phyloP scores from a whole-genome alignment of 2,113 vertebrate genomes.

The Gracilinanus agilis region DNA sequence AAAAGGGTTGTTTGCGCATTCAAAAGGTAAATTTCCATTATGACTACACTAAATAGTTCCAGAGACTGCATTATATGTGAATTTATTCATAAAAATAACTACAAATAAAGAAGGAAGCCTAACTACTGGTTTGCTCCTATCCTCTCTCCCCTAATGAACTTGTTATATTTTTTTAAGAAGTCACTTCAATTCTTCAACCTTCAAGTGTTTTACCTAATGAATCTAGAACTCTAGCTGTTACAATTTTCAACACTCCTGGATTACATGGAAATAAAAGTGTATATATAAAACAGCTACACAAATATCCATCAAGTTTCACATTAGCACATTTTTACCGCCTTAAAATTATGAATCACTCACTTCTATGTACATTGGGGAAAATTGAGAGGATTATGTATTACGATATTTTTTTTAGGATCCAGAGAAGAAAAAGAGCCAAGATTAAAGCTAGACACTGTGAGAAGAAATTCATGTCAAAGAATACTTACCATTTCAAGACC shows the following conservation, averaged over 20 bases:
- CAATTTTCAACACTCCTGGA: not conserved
- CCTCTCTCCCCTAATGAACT: not conserved
- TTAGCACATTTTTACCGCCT: not conserved
- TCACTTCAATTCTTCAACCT: not conserved
- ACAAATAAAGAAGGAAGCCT: not conserved
- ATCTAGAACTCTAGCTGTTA: not conserved
- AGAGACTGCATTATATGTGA: not conserved
- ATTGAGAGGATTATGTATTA: not conserved
- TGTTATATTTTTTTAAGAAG: not conserved
- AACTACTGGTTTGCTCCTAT: not conserved
- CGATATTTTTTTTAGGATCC: not conserved
- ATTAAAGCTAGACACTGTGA: constrained; percentile 3
- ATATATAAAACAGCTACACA: not conserved
- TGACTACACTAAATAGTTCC: not conserved
- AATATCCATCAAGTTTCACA: not conserved
- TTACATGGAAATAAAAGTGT: not conserved
- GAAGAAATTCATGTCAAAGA: constrained; percentile 9
- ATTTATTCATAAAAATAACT: not conserved
- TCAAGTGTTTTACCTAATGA: not conserved
- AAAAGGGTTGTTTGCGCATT: not conserved
- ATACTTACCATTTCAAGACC: constrained; percentile 79
- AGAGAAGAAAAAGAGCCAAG: not conserved
- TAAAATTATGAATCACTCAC: not conserved
- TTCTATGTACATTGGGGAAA: not conserved
- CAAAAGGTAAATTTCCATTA: not conserved